Evolutionary conservation across 2,888 invertebrate genomes (phyloP).

Genomic region (Archaeoteleia sp.): DNA sequence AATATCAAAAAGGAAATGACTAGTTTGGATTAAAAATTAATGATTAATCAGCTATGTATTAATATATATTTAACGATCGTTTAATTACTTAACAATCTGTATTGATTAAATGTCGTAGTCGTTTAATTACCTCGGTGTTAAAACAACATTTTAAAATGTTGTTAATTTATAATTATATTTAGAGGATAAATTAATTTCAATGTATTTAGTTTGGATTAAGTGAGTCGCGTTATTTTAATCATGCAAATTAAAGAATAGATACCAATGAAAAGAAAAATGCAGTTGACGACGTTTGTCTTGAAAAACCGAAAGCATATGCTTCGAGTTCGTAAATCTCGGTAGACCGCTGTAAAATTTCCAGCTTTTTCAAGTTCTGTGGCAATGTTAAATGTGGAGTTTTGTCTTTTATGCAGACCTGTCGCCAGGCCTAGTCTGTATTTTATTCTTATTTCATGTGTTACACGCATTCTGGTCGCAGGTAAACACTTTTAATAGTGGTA

Average conservation of each 20-base stretch:
- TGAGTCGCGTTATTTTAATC: neutral
- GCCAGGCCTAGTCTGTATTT: conserved; percentile 2
- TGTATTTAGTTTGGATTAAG: too few relatives aligned
- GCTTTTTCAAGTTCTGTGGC: conserved; percentile 72
- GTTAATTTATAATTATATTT: neutral
- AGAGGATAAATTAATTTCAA: too few relatives aligned
- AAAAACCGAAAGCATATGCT: conserved; percentile 61
- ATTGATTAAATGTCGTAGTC: too few relatives aligned
- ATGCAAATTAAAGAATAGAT: too few relatives aligned
- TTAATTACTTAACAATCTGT: too few relatives aligned
- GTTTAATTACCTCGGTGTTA: too few relatives aligned
- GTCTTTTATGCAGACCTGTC: conserved; percentile 4
- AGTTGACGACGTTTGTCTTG: conserved; percentile 24
- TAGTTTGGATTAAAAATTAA: too few relatives aligned
- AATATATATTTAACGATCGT: too few relatives aligned
- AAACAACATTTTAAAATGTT: neutral
- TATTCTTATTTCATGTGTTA: neutral
- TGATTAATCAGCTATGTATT: too few relatives aligned
- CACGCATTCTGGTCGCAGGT: too few relatives aligned
- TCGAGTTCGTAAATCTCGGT: conserved; percentile 57
- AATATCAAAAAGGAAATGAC: neutral
- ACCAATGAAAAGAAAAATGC: neutral
- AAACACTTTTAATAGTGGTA: too few relatives aligned
- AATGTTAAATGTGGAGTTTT: conserved; percentile 50
- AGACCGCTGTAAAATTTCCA: conserved; percentile 66